Evolutionary conservation across 2,113 vertebrate genomes (phyloP).

Genomic region (Oophaga pumilio): DNA sequence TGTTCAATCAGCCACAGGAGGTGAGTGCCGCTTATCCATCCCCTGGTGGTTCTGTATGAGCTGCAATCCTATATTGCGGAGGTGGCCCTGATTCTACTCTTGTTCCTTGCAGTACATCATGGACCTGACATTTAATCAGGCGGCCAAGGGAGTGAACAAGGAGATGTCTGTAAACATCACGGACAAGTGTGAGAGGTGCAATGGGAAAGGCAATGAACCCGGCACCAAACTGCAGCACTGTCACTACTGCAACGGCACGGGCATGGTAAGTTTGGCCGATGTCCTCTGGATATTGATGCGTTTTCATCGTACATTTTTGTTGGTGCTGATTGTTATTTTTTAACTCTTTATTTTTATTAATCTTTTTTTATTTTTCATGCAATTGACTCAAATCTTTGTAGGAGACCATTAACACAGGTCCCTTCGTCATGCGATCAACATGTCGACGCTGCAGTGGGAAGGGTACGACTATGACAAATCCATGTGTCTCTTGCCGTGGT

Average conservation of each 20-base stretch:
- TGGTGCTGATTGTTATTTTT: not conserved
- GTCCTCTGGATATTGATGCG: not conserved
- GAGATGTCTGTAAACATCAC: constrained; percentile 87
- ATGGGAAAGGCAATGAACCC: constrained; percentile 87
- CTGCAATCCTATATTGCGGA: not conserved
- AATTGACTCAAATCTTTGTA: constrained; percentile 58
- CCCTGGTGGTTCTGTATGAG: not conserved
- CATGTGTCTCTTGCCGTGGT: constrained; percentile 83
- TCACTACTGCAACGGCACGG: constrained; percentile 85
- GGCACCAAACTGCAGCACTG: constrained; percentile 90
- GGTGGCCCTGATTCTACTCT: not conserved
- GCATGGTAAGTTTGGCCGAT: constrained; percentile 83
- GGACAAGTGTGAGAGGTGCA: constrained; percentile 83
- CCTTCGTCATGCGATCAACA: constrained; percentile 95
- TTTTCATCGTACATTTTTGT: not conserved
- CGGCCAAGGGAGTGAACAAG: constrained; percentile 96
- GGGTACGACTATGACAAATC: constrained; percentile 81
- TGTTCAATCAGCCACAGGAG: constrained; percentile 93
- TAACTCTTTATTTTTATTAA: not conserved
- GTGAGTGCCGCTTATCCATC: constrained; percentile 66
- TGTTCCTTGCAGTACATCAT: constrained; percentile 81
- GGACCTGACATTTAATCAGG: constrained; percentile 94
- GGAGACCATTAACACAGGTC: constrained; percentile 95
- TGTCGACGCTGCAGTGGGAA: constrained; percentile 89
- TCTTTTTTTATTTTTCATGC: not conserved